A percentile compares a stretch with the other conserved stretches of the same genome.
Conservation (phyloP, 2,888 invertebrate genomes). For the Lasioglossum oenotherae region DNA sequence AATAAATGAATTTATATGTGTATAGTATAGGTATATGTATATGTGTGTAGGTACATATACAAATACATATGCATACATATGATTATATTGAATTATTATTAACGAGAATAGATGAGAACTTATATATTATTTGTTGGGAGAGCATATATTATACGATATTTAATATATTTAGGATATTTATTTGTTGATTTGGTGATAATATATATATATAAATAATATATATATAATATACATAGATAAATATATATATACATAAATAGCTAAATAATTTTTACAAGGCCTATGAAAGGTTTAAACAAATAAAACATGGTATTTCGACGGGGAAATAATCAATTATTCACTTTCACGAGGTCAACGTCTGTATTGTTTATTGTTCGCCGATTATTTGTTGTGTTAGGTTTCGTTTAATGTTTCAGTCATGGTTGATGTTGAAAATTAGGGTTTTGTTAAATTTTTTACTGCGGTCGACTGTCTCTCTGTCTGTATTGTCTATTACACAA, state of each 20-base stretch:
- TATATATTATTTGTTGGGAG: conserved; percentile 83
- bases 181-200: conserved; percentile 83
- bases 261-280: conserved; percentile 62
- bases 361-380: neutral
- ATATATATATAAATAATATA: conserved; percentile 31
- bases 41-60: conserved; percentile 46
- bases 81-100: conserved; percentile 71
- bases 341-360: conserved; percentile 7
- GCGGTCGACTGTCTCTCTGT: conserved; percentile 24
- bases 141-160: conserved; percentile 80
- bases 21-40: conserved; percentile 49
- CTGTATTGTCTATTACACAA: neutral
- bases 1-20: conserved; percentile 63
- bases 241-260: conserved; percentile 52
- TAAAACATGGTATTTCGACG: conserved; percentile 57
- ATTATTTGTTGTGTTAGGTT: neutral
- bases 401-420: neutral
- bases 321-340: conserved; percentile 54
- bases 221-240: conserved; percentile 45
- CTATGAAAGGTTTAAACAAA: conserved; percentile 54
- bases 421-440: neutral
- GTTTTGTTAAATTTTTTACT: neutral
- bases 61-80: conserved; percentile 68
- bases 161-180: conserved; percentile 83
- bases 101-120: conserved; percentile 63